A percentile compares a stretch with the other conserved stretches of the same genome.
phyloP scores from a whole-genome alignment of 2,797 vertebrate genomes.

The Clarias platycephalus region DNA sequence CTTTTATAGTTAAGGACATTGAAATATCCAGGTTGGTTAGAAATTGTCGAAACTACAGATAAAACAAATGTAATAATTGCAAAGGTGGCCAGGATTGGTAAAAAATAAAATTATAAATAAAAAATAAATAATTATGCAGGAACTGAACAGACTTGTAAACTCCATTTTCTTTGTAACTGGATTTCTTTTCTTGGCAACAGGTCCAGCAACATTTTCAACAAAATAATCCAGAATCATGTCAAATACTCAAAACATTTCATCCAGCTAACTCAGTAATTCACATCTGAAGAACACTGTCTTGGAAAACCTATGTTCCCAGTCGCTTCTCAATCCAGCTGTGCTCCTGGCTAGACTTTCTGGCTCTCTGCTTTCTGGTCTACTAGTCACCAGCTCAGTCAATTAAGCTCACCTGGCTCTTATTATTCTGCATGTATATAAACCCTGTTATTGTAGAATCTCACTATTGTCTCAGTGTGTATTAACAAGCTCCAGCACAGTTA shows the following conservation, averaged over 20 bases:
- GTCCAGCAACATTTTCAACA: neutral
- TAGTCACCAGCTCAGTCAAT: neutral
- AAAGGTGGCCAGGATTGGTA: neutral
- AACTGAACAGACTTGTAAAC: neutral
- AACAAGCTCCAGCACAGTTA: neutral
- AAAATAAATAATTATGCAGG: neutral
- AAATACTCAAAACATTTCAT: constrained; percentile 5
- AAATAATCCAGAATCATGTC: neutral
- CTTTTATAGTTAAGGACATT: neutral
- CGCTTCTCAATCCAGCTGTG: neutral
- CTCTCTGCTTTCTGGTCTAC: neutral
- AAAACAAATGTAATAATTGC: neutral
- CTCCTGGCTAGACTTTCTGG: neutral
- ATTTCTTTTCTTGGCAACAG: neutral
- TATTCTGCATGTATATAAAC: constrained; percentile 4
- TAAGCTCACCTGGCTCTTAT: neutral
- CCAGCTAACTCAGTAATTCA: neutral
- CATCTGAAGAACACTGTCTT: neutral
- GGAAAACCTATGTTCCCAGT: neutral
- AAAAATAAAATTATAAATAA: too few relatives aligned
- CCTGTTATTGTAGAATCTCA: neutral
- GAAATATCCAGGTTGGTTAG: neutral
- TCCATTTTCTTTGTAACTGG: neutral
- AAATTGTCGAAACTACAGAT: neutral
- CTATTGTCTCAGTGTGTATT: constrained; percentile 1